These are phyloP conservation scores for Nomada flava DNA, from an alignment of 2,888 invertebrate species.

Conservation along the genomic window DNA sequence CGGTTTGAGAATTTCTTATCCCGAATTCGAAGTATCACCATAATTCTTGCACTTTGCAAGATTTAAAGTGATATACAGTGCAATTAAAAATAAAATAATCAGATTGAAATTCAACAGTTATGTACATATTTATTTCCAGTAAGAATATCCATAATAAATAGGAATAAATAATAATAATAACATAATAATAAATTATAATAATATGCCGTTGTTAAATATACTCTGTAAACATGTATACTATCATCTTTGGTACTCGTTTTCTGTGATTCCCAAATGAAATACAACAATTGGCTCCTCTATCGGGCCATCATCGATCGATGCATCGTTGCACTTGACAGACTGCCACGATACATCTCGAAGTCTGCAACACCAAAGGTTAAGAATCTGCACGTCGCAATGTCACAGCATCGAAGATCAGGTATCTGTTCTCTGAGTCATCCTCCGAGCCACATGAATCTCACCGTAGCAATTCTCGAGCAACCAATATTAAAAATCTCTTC, in stretches of 20 bases:
- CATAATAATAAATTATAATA: slow-evolving; percentile 54
- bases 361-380: slow-evolving; percentile 17
- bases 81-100: neutral
- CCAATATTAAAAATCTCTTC: slow-evolving; percentile 1
- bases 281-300: slow-evolving; percentile 18
- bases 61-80: too few relatives aligned
- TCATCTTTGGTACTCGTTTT: slow-evolving; percentile 47
- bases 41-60: neutral
- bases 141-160: slow-evolving; percentile 68
- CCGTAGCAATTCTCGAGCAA: neutral
- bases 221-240: slow-evolving; percentile 42
- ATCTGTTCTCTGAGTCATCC: slow-evolving; percentile 4
- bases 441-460: neutral
- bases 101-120: slow-evolving; percentile 60
- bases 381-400: slow-evolving; percentile 7
- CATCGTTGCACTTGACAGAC: slow-evolving; percentile 33
- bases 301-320: neutral
- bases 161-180: slow-evolving; percentile 62
- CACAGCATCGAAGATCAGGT: slow-evolving; percentile 10
- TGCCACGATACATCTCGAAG: slow-evolving; percentile 35
- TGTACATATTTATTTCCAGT: slow-evolving; percentile 66
- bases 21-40: too few relatives aligned
- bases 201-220: slow-evolving; percentile 42
- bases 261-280: slow-evolving; percentile 22
- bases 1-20: neutral